A percentile compares a stretch with the other conserved stretches of the same genome.
These are phyloP conservation scores for Drosophila imparisetae DNA, from an alignment of 2,888 invertebrate genomes.

Conservation along the genomic window DNA sequence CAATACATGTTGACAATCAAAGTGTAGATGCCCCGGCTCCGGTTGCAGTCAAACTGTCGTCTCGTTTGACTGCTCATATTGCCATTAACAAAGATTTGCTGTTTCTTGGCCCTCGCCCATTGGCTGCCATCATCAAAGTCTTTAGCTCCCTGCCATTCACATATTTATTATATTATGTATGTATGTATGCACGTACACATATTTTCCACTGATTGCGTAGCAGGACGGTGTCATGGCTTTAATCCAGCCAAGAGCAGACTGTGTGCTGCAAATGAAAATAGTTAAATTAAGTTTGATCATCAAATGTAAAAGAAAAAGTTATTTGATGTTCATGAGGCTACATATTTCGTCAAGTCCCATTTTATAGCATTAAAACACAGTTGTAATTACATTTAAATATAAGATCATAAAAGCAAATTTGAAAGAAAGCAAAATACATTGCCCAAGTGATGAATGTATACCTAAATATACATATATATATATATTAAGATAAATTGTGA, in stretches of 20 bases:
- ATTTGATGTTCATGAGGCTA: not conserved
- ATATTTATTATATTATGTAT: conserved; percentile 20
- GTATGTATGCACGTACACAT: not conserved
- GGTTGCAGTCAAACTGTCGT: conserved; percentile 12
- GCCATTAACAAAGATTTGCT: conserved; percentile 46
- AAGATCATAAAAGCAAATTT: not conserved
- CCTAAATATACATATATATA: not conserved
- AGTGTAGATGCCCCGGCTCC: conserved; percentile 2
- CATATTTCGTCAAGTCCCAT: not conserved
- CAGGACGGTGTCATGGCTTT: not conserved
- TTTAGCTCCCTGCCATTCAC: conserved; percentile 35
- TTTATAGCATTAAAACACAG: not conserved
- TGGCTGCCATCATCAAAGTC: conserved; percentile 53
- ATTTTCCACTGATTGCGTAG: not conserved
- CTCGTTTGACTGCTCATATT: conserved; percentile 42
- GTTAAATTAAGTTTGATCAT: not conserved
- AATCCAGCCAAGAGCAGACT: not conserved
- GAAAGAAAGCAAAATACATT: not conserved
- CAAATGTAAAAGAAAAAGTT: not conserved
- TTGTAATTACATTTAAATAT: not conserved
- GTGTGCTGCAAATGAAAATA: not conserved
- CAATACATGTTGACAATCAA: conserved; percentile 29
- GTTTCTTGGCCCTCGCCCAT: conserved; percentile 31
- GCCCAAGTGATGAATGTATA: not conserved
- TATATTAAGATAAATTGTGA: not conserved